phyloP scores from a whole-genome alignment of 92 coral and sea anemone species.

The Umimayanthus chanpuru region DNA sequence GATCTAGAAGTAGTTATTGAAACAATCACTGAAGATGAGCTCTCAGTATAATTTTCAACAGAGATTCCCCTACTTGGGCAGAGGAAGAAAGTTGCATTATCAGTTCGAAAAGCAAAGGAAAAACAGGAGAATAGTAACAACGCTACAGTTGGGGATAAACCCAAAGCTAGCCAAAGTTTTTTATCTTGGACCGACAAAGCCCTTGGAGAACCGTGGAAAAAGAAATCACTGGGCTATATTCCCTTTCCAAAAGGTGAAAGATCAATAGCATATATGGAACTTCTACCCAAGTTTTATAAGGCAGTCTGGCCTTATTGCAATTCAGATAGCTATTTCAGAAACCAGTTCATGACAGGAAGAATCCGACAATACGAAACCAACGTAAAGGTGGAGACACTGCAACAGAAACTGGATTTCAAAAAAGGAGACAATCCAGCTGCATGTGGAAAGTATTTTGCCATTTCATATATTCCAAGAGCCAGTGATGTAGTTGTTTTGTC shows the following conservation, averaged over 20 bases:
- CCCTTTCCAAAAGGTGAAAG: conserved; percentile 60
- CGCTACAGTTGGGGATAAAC: no score
- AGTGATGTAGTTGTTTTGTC: conserved; percentile 37
- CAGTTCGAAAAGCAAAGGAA: no score
- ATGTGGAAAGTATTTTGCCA: conserved; percentile 37
- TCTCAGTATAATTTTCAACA: conserved; percentile 40
- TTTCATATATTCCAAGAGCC: conserved; percentile 33
- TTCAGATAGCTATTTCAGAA: conserved; percentile 48
- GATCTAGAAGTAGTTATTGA: conserved; percentile 42
- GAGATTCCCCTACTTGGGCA: conserved; percentile 58
- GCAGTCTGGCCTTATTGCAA: conserved; percentile 54
- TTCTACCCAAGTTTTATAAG: conserved; percentile 46
- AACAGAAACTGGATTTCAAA: conserved; percentile 40
- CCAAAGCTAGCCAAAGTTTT: background rate
- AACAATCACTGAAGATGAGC: conserved; percentile 50
- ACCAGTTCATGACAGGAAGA: conserved; percentile 61
- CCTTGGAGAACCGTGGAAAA: conserved; percentile 62
- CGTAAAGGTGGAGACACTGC: conserved; percentile 27
- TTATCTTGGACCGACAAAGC: conserved; percentile 55
- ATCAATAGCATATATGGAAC: conserved; percentile 46
- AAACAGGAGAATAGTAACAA: no score
- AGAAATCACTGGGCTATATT: conserved; percentile 52
- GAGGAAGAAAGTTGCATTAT: background rate
- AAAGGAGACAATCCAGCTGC: conserved; percentile 49
- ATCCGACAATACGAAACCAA: conserved; percentile 51